These are phyloP conservation scores for Drosophila fuyamai DNA, from an alignment of 1,140 invertebrate genomes.

Conservation along the genomic window DNA sequence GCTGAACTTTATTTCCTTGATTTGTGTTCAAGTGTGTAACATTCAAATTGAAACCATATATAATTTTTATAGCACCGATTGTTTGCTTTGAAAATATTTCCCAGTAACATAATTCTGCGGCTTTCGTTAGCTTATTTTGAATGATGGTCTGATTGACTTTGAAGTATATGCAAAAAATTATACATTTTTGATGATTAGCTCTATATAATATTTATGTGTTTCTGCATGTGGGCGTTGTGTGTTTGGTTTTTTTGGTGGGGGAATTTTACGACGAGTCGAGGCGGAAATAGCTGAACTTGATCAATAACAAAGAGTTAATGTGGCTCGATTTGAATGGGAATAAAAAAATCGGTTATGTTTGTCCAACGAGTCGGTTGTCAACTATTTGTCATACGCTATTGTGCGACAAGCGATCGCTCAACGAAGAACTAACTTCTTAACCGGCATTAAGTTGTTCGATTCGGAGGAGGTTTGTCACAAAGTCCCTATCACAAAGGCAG, in stretches of 20 bases:
- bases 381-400: slow-evolving; percentile 39
- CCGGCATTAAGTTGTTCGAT: slow-evolving; percentile 45
- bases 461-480: slow-evolving; percentile 23
- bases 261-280: slow-evolving; percentile 1
- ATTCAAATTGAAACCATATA: slow-evolving; percentile 31
- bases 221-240: slow-evolving; percentile 9
- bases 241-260: not conserved
- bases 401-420: slow-evolving; percentile 38
- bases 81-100: slow-evolving; percentile 49
- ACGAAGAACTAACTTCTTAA: slow-evolving; percentile 19
- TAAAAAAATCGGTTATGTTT: slow-evolving; percentile 17
- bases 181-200: slow-evolving; percentile 29
- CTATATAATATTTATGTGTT: slow-evolving; percentile 13
- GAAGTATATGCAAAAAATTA: slow-evolving; percentile 26
- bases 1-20: slow-evolving; percentile 37
- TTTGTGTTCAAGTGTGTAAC: slow-evolving; percentile 34
- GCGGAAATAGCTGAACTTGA: slow-evolving; percentile 40
- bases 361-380: slow-evolving; percentile 20
- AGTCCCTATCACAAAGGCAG: slow-evolving; percentile 4
- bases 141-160: slow-evolving; percentile 55
- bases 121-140: slow-evolving; percentile 42
- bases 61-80: slow-evolving; percentile 33
- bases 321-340: slow-evolving; percentile 32
- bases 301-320: slow-evolving; percentile 28
- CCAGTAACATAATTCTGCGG: slow-evolving; percentile 34